Evolutionary conservation across 2,888 invertebrate genomes (phyloP), one percentile per base, ranked within the genome.

Genomic region (Aleiodes testaceus): DNA sequence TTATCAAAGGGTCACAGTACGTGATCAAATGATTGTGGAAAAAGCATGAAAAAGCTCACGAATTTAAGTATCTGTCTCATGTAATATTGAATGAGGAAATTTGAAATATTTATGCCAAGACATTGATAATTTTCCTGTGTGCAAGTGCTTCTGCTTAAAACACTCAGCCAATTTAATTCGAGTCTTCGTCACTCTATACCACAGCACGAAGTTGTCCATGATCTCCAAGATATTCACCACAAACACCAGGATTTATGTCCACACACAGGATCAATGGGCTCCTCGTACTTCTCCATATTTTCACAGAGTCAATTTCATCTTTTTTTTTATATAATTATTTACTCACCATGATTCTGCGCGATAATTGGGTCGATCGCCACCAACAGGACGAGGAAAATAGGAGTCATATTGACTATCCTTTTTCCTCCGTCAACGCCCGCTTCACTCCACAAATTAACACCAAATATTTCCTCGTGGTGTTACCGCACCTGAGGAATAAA

Each of bases 361-460:
- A 87, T 81, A 80, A 87, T 85, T 80, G 85, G 83, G 85, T 86
- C 83, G 86, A 87, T 84, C 84, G 84, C 86, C 86, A 86, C 80
- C 86, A 87, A 87, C 81, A 87, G 85, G 82, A 85, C 81, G 80
- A 84, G 83, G 81, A 87, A 85, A 82, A 86, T 86, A 80, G 83
- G 84, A 85, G 87, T 87, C 87, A 87, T 87, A 85, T 84, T 87
- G 87, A 87, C 86, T 82, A 83, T 84, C 84, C 84, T 80, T 81
- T 84, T 82, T 81, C 81, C 82, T 83, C 81, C 80, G 81, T 79
- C 82, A 80, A 79, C 79, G 82, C 81, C 80, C 81, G 82, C 81
- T 74, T 74, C 86, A 86, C 86, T 83, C 85, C 86, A 84, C 86
- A 81, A 79, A 22, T 9, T 80, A 84, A 81, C 82, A 85, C 80